These are phyloP conservation scores for Coleophora flavipennella DNA, from an alignment of 2,888 invertebrate genomes.

Conservation along the genomic window DNA sequence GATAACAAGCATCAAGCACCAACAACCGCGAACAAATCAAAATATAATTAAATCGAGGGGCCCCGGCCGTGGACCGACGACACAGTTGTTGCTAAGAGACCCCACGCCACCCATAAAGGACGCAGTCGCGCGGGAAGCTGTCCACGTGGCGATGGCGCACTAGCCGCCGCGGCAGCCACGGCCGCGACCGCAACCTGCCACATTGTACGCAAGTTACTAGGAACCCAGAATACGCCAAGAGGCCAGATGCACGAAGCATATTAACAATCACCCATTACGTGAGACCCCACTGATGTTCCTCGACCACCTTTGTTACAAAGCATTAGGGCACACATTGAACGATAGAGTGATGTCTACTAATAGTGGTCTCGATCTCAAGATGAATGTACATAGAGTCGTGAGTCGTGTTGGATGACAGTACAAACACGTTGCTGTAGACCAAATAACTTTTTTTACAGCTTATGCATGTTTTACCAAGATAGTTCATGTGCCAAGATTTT, in stretches of 20 bases:
- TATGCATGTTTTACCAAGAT: too few species aligned
- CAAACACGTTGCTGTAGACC: too few species aligned
- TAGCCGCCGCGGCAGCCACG: conserved; percentile 21
- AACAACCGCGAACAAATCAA: too few species aligned
- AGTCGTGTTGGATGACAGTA: too few species aligned
- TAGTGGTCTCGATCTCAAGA: neutral
- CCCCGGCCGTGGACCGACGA: neutral
- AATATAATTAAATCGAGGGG: conserved; percentile 4
- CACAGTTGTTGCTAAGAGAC: conserved; percentile 18
- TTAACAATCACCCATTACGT: conserved; percentile 1
- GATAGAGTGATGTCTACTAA: conserved; percentile 1
- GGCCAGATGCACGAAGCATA: conserved; percentile 10
- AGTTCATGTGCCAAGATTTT: too few species aligned
- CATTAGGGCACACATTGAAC: neutral
- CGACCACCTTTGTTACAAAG: conserved; percentile 17
- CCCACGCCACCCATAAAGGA: conserved; percentile 16
- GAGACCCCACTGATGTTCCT: conserved; percentile 11
- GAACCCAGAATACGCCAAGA: conserved; percentile 35
- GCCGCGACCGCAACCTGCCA: conserved; percentile 47
- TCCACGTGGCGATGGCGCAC: conserved; percentile 11
- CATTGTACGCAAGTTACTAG: conserved; percentile 62
- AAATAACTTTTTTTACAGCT: too few species aligned
- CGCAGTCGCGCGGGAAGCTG: conserved; percentile 8
- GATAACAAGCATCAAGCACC: too few species aligned
- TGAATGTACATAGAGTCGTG: too few species aligned